These are phyloP conservation scores for Sylvietta virens DNA, from an alignment of 2,113 vertebrate species.

Conservation along the genomic window DNA sequence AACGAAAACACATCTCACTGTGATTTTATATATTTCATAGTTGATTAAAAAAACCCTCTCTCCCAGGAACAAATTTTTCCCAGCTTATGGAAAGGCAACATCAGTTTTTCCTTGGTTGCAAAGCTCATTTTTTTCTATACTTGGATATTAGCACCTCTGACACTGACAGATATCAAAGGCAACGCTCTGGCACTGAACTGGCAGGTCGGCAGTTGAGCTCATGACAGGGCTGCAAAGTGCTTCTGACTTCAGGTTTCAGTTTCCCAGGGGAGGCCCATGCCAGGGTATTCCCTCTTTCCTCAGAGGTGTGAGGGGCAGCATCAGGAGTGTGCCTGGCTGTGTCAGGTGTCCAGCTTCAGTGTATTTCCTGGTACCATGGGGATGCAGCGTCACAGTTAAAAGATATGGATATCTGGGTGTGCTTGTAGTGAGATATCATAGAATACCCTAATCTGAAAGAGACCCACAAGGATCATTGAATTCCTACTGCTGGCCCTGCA, in stretches of 20 bases:
- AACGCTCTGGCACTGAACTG: neutral
- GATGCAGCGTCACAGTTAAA: neutral
- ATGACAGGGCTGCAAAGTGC: neutral
- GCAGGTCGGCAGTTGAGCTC: neutral
- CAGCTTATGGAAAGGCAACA: neutral
- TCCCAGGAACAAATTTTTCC: neutral
- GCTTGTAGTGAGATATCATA: neutral
- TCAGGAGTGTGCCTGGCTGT: neutral
- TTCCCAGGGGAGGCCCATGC: neutral
- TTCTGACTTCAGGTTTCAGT: constrained; percentile 41
- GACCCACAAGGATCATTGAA: neutral
- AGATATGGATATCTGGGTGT: neutral
- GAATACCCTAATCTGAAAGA: neutral
- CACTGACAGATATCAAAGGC: neutral
- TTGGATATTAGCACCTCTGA: constrained; percentile 20
- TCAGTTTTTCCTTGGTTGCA: neutral
- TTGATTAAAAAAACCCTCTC: neutral
- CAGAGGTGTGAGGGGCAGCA: neutral
- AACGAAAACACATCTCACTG: neutral
- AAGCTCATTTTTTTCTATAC: constrained; percentile 2
- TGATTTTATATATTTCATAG: neutral
- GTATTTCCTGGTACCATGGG: rapidly evolving
- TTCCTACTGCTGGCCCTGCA: neutral
- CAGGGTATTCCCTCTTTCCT: constrained; percentile 15
- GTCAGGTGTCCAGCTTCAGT: neutral